These are phyloP conservation scores for Anguilla rostrata DNA, from an alignment of 2,113 vertebrate species.

Conservation along the genomic window DNA sequence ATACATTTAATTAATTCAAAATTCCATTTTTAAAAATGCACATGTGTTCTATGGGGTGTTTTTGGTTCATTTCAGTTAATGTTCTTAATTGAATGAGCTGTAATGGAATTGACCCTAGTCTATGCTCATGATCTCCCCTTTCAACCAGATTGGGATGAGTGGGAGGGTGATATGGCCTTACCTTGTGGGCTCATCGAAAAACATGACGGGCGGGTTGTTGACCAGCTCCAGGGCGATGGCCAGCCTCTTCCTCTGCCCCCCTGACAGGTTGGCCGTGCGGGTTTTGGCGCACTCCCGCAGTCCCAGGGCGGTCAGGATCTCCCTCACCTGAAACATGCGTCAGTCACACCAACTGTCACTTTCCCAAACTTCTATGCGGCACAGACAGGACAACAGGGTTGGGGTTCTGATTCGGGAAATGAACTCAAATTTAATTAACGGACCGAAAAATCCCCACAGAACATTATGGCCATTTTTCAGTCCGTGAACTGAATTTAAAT, in stretches of 20 bases:
- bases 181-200: slow-evolving; percentile 88
- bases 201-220: slow-evolving; percentile 87
- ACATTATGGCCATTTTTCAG: too few relatives aligned
- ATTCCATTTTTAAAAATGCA: too few relatives aligned
- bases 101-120: too few relatives aligned
- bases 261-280: slow-evolving; percentile 78
- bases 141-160: too few relatives aligned
- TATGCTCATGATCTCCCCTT: too few relatives aligned
- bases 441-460: too few relatives aligned
- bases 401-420: too few relatives aligned
- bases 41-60: too few relatives aligned
- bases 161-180: slow-evolving; percentile 36
- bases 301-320: slow-evolving; percentile 79
- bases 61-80: not conserved
- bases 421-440: too few relatives aligned
- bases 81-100: not conserved
- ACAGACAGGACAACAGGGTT: too few relatives aligned
- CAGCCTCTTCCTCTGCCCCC: slow-evolving; percentile 82
- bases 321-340: slow-evolving; percentile 69
- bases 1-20: not conserved
- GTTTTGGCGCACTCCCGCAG: slow-evolving; percentile 76
- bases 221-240: slow-evolving; percentile 83
- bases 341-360: not conserved
- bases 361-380: too few relatives aligned
- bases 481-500: too few relatives aligned